Evolutionary conservation across 2,113 vertebrate genomes (phyloP).

Genomic region (Rhabdomys dilectus): DNA sequence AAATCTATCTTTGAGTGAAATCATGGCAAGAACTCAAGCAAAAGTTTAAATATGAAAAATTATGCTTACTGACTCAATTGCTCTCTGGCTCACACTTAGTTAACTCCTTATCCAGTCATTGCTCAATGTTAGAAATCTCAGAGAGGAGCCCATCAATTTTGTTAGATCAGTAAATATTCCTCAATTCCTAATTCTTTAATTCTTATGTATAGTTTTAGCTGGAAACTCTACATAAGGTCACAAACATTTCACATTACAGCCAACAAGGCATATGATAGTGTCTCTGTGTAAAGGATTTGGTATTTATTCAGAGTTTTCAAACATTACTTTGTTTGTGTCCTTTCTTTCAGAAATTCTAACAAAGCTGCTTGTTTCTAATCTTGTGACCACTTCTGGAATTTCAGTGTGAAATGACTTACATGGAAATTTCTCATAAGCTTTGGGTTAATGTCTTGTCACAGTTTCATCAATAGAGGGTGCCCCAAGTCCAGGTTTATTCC

Average conservation of each 20-base stretch:
- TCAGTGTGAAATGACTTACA: neutral
- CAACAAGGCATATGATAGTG: neutral
- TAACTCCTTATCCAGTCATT: too few species aligned
- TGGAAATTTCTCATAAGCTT: neutral
- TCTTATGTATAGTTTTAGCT: neutral
- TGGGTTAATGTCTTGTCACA: neutral
- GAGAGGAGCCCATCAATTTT: neutral
- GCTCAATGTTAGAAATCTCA: neutral
- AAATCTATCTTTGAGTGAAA: neutral
- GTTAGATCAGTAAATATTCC: neutral
- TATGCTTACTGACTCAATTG: neutral
- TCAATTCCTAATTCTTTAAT: neutral
- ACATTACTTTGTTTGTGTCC: neutral
- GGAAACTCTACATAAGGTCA: neutral
- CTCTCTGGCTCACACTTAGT: neutral
- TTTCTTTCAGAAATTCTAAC: neutral
- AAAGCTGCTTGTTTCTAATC: neutral
- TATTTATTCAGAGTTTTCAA: neutral
- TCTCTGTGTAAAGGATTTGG: neutral
- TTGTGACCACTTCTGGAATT: neutral
- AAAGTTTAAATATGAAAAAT: neutral
- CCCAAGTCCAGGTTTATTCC: neutral
- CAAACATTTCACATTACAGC: neutral
- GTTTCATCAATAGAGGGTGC: neutral
- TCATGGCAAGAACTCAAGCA: neutral